Percentiles rank a stretch among this genome's conserved stretches.
These are phyloP conservation scores for Lagocephalus sceleratus DNA, from an alignment of 2,797 vertebrate species.

Conservation along the genomic window DNA sequence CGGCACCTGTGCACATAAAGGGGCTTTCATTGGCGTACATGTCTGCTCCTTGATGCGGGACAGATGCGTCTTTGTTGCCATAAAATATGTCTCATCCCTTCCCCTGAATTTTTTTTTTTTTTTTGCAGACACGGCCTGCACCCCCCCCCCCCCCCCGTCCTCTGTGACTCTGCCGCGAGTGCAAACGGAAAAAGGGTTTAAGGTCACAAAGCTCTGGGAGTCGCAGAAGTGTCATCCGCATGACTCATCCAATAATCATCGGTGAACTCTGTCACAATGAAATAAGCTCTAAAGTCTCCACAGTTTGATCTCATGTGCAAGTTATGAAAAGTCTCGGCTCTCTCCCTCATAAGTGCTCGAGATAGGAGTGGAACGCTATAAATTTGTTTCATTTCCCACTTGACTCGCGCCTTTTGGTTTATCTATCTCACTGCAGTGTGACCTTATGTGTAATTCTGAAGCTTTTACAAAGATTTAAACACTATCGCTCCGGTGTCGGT, in stretches of 20 bases:
- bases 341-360: constrained; percentile 25
- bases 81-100: too few species aligned
- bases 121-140: too few species aligned
- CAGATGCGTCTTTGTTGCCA: too few species aligned
- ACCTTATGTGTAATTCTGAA: constrained; percentile 62
- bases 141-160: too few species aligned
- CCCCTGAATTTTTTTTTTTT: too few species aligned
- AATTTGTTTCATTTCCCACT: constrained; percentile 61
- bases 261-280: constrained; percentile 18
- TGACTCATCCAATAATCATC: constrained; percentile 34
- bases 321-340: constrained; percentile 24
- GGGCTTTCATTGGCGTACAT: too few species aligned
- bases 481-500: constrained; percentile 27
- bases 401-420: constrained; percentile 36
- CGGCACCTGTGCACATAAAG: too few species aligned
- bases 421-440: constrained; percentile 46
- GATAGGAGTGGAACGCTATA: constrained; percentile 39
- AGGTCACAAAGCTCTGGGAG: constrained; percentile 13
- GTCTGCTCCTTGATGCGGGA: too few species aligned
- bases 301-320: constrained; percentile 25
- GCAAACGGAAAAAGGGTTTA: background rate
- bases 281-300: constrained; percentile 14
- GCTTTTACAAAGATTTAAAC: constrained; percentile 39
- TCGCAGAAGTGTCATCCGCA: constrained; percentile 5
- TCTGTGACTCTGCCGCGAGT: too few species aligned